phyloP scores from a whole-genome alignment of 2,888 invertebrate species.

The Drosophila maculinotata region DNA sequence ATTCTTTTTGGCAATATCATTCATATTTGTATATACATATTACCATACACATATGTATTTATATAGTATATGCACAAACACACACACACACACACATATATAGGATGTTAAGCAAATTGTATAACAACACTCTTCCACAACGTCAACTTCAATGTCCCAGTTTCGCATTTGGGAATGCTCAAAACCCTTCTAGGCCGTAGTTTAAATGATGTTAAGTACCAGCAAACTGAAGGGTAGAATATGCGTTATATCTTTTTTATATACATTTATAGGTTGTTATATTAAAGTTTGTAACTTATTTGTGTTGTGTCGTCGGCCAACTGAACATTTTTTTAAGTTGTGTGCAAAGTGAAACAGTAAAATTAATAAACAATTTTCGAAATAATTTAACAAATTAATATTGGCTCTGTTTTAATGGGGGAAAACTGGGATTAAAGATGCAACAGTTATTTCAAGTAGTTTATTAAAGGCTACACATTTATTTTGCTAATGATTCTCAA shows the following conservation, averaged over 20 bases:
- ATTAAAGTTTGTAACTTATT: conserved; percentile 65
- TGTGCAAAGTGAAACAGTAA: conserved; percentile 28
- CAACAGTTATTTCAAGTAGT: too few relatives aligned
- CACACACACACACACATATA: conserved; percentile 24
- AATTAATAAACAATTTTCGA: conserved; percentile 47
- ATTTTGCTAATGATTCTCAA: background rate
- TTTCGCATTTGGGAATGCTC: conserved; percentile 22
- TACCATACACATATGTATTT: conserved; percentile 37
- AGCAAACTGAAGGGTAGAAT: conserved; percentile 27
- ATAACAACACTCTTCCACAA: conserved; percentile 19
- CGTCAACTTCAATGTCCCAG: conserved; percentile 21
- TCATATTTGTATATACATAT: conserved; percentile 59
- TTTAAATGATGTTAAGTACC: conserved; percentile 45
- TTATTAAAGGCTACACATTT: background rate
- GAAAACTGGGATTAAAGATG: too few relatives aligned
- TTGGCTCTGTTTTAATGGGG: background rate
- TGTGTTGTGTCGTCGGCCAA: conserved; percentile 56
- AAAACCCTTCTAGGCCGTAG: conserved; percentile 42
- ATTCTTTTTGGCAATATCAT: conserved; percentile 46
- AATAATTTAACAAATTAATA: conserved; percentile 31
- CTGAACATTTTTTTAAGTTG: conserved; percentile 32
- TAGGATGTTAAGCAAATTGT: conserved; percentile 32
- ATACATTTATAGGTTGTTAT: conserved; percentile 80
- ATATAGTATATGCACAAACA: conserved; percentile 45
- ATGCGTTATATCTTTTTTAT: conserved; percentile 64